Evolutionary conservation across 2,888 invertebrate species (phyloP), one percentile per base, ranked within the genome.

Genomic region (Rhopalosiphum nymphaeae): DNA sequence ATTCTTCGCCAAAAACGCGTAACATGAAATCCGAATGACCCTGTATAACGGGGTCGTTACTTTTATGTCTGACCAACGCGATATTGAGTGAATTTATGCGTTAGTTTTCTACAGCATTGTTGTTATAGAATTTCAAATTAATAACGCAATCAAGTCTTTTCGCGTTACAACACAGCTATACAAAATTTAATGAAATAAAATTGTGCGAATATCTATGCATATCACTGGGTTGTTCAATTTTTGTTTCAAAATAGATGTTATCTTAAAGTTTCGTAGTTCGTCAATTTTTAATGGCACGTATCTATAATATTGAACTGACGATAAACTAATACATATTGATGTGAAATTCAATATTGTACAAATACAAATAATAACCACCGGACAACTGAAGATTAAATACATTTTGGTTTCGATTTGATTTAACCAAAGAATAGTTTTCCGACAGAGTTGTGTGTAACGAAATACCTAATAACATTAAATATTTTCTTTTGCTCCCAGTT

Each of bases 61-160:
- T 85, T 85, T 44, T 85, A 85, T 85, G 26, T 85, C 42, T 42
- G 85, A 42, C 44, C 44, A 42, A 85, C 10, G 44, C 13, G 85
- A 85, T 85, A 89, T 89, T 57, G 57, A 53, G 44, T 29, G 57
- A 44, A 57, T 89, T 89, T 46, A 56, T 36, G 89, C 49, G 21
- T 0, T 49, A 16, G 49, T 87, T 49, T 3, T 88, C 88, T 36
- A 85, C 7, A 85, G 53, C n/a, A 88, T 49, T 49, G 36, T 49
- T 49, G 87, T 85, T 44, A 5, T 53, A 49, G 53, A 53, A 88
- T 88, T 88, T 88, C 1, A 49, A 87, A 87, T 53, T 49, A 87
- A 49, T 87, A 49, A n/a, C 49, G 49, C n/a, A 53, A 53, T 88
- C n/a, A 53, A 88, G 29, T 49, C 53, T 88, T 16, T 53, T 49